phyloP scores from a whole-genome alignment of 2,113 vertebrate species.

The Protobothrops flavoviridis region DNA sequence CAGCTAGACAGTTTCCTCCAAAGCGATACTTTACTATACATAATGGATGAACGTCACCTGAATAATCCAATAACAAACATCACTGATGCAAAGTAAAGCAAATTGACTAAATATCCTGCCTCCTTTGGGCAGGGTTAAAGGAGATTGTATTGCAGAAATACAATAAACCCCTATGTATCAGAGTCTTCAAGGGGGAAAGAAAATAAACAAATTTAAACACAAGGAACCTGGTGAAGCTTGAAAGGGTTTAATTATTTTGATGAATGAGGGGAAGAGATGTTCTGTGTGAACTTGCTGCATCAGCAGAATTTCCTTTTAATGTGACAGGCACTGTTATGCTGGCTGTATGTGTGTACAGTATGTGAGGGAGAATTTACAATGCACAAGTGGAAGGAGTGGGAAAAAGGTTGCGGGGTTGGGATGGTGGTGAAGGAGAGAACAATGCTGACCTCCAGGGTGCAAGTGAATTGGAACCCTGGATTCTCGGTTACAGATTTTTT shows the following conservation, averaged over 20 bases:
- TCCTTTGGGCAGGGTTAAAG: constrained; percentile 9
- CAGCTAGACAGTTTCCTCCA: neutral
- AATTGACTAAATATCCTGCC: neutral
- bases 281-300: neutral
- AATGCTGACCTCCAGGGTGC: neutral
- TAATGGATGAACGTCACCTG: neutral
- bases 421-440: neutral
- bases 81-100: neutral
- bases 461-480: neutral
- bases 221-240: neutral
- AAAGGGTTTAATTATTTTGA: constrained; percentile 13
- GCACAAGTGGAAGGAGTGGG: neutral
- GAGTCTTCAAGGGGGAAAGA: neutral
- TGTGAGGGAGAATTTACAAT: neutral
- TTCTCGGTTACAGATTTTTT: neutral
- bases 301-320: constrained; percentile 11
- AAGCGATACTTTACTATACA: neutral
- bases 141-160: neutral
- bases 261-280: neutral
- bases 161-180: constrained; percentile 3
- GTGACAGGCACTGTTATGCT: neutral
- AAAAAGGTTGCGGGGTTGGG: neutral
- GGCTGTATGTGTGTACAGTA: neutral
- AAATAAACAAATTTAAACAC: neutral
- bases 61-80: constrained; percentile 9